Conservation (phyloP, 2,888 invertebrate species). For the Drosophila mulleri region DNA sequence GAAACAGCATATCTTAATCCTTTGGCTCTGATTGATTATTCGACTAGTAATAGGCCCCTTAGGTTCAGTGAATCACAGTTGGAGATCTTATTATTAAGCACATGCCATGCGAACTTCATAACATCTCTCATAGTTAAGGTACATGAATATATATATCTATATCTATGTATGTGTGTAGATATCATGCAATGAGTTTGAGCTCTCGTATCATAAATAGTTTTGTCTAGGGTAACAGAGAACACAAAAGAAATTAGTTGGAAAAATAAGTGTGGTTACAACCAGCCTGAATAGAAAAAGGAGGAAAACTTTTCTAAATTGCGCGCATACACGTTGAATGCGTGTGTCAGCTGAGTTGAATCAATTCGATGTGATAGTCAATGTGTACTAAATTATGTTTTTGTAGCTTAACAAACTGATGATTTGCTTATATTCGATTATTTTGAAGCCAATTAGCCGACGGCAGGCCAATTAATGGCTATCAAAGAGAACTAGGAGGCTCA, state of each 20-base stretch:
- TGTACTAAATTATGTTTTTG: conserved; percentile 11
- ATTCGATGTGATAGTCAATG: background rate
- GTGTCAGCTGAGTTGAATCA: background rate
- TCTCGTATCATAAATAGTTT: background rate
- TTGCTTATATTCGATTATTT: conserved; percentile 16
- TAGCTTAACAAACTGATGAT: conserved; percentile 6
- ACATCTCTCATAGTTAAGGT: conserved; percentile 9
- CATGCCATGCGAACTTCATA: conserved; percentile 46
- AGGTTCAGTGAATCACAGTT: conserved; percentile 7
- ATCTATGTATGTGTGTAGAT: conserved; percentile 7
- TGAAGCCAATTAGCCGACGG: conserved; percentile 25
- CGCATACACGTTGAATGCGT: background rate
- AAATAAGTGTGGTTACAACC: background rate
- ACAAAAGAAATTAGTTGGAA: conserved; percentile 19
- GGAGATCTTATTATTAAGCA: conserved; percentile 28
- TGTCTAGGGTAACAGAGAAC: background rate
- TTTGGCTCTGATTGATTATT: conserved; percentile 30
- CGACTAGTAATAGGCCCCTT: conserved; percentile 1
- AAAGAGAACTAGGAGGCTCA: conserved; percentile 18
- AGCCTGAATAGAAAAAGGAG: background rate
- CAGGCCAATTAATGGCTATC: background rate
- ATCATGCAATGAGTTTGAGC: conserved; percentile 44
- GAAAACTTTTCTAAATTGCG: background rate
- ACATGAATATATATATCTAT: conserved; percentile 8
- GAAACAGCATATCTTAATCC: conserved; percentile 6